Base-by-base conservation (phyloP, 1,140 invertebrate species). In the Rhagoletis zephyria region DNA sequence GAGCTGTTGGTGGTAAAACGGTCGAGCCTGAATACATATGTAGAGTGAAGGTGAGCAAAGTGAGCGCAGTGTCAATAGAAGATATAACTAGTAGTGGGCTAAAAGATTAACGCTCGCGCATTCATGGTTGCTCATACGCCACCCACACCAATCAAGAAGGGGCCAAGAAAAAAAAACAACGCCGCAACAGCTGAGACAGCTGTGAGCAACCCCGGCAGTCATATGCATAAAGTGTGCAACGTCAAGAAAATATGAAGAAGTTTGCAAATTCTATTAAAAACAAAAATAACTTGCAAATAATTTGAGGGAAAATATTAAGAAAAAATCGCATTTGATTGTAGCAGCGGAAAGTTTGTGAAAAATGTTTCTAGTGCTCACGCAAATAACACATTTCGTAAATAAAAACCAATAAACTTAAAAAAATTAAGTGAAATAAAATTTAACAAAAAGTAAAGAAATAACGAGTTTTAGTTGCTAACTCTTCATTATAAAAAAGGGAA, bases 121-220 rank as follows among this genome's bases (percentile, higher is more conserved):
- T 81, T 81, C 3, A n/a, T 81, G 74, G 48, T 81, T 81, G 74
- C n/a, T 81, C 74, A 81, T 81, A 81, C 51, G 74, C 74, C 74
- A 81, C 74, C 74, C 74, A 81, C 74, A 81, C 16, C 51, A 81
- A 6, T 42, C 12, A 7, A 14, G 16, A 14, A 63, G 61, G 61
- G 16, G 40, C 7, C 30, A 30, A 4, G 4, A 10, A 64, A 30
- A 30, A 7, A 30, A 16, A 10, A 12, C 45, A 74, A 40, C 48
- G 45, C 7, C 74, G n/a, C 74, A 81, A 81, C 74, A 81, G 74
- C 74, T 81, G 48, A 1, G 48, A 51, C 12, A 14, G 7, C 5
- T 51, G 48, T 16, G 5, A 10, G 7, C 16, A 81, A 56, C 9
- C 48, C 9, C 48, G n/a, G 48, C 51, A 51, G 48, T 12, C n/a